Evolutionary conservation across 2,113 vertebrate genomes (phyloP).

Genomic region (Laterallus jamaicensis): DNA sequence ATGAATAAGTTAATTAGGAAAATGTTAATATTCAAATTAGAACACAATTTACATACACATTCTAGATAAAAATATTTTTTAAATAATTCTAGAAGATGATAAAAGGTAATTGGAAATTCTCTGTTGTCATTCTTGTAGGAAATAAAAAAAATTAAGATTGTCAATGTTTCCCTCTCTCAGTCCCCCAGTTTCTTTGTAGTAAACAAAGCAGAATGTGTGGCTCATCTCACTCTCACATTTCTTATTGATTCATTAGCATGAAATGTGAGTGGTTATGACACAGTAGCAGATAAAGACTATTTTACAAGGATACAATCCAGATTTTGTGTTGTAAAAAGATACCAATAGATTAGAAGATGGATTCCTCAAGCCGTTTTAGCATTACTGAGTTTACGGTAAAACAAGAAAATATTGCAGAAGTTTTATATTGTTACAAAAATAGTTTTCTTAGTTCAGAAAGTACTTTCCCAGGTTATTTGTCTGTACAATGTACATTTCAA

Average conservation of each 20-base stretch:
- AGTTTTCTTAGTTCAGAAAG: background rate
- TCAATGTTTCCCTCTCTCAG: background rate
- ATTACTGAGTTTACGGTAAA: background rate
- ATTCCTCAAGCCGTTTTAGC: background rate
- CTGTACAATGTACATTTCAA: background rate
- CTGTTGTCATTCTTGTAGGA: background rate
- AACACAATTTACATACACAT: background rate
- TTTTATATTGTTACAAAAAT: background rate
- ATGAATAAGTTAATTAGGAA: background rate
- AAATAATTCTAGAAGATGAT: background rate
- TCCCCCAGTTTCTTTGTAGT: background rate
- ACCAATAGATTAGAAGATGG: background rate
- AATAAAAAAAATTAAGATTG: background rate
- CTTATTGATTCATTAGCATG: background rate
- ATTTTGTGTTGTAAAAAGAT: background rate
- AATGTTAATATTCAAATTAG: slow-evolving; percentile 23
- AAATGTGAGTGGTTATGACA: background rate
- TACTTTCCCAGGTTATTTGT: background rate
- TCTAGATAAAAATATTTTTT: background rate
- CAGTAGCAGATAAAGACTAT: background rate
- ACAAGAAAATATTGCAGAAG: background rate
- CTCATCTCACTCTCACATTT: background rate
- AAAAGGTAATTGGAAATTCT: background rate
- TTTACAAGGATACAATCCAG: background rate
- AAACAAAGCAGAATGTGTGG: background rate